Percentiles rank a stretch among this genome's conserved stretches.
phyloP scores from a whole-genome alignment of 2,113 vertebrate species.

The Cebidichthys violaceus region DNA sequence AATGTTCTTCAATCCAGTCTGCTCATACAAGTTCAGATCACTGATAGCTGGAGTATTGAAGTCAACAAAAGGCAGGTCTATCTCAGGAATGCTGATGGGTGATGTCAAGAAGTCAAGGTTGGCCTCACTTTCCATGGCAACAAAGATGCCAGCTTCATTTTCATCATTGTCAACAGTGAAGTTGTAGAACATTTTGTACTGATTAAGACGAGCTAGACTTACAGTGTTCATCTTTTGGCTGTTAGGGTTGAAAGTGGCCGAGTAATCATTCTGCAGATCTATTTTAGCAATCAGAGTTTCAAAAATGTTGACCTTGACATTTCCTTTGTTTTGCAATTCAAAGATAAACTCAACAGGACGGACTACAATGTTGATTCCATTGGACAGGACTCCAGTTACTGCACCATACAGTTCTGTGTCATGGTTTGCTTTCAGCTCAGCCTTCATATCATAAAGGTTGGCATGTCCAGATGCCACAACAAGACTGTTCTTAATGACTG shows the following conservation, averaged over 20 bases:
- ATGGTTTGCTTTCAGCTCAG: conserved; percentile 85
- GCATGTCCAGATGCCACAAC: conserved; percentile 82
- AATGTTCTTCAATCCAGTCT: conserved; percentile 86
- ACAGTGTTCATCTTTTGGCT: conserved; percentile 86
- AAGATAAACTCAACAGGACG: conserved; percentile 80
- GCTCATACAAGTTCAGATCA: conserved; percentile 89
- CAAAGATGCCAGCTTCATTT: conserved; percentile 80
- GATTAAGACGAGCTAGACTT: conserved; percentile 86
- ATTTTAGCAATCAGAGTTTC: conserved; percentile 87
- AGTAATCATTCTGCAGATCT: conserved; percentile 90
- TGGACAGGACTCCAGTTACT: conserved; percentile 86
- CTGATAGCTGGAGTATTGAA: conserved; percentile 83
- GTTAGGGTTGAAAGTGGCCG: conserved; percentile 80
- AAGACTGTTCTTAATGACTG: conserved; percentile 82
- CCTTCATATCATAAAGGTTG: conserved; percentile 80
- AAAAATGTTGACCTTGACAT: conserved; percentile 83
- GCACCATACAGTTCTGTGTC: conserved; percentile 83
- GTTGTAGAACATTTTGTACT: conserved; percentile 88
- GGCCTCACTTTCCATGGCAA: conserved; percentile 86
- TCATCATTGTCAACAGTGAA: conserved; percentile 85
- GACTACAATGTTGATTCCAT: conserved; percentile 81
- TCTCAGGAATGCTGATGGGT: conserved; percentile 88
- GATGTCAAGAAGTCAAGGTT: conserved; percentile 90
- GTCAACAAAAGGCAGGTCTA: conserved; percentile 81
- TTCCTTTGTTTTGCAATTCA: conserved; percentile 87